Evolutionary conservation across 1,140 invertebrate genomes (phyloP), one percentile per base, ranked within the genome.

Genomic region (honey bee (Apis mellifera)): DNA sequence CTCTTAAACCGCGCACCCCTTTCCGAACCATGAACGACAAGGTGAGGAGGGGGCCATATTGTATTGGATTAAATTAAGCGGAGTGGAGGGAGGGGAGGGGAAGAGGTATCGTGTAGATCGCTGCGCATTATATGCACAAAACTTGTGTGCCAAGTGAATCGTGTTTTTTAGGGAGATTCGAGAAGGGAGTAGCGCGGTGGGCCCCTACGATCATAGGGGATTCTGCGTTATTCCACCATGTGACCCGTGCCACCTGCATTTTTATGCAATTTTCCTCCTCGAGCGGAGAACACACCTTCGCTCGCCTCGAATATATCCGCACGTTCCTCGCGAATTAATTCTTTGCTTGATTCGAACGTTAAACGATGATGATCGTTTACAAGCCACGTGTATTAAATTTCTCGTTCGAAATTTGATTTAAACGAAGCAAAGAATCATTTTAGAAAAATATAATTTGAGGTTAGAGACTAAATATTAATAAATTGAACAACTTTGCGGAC

Each of bases 21-120:
- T 80, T 23, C 78, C 32, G 32, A 32, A n/a, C 70, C 64, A 32
- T 54, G 68, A 57, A 54, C 77, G 59, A 71, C 84, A 78, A 69
- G 83, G 85, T 78, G 78, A 89, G 86, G 32, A 42, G 88, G 87
- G 90, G 87, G 86, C 90, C 93, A 94, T 93, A 94, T 93, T 93
- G 90, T 93, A 93, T 93, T 93, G 92, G 92, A 93, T 94, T 94
- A 93, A 94, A 93, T 93, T 93, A 93, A 93, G 89, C 90, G 86
- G 78, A 81, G 21, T 17, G 15, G 88, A 65, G 83, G 85, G 71
- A 73, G 89, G 86, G 86, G 21, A 89, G n/a, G n/a, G n/a, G n/a
- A n/a, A n/a, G n/a, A n/a, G n/a, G n/a, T n/a, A n/a, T 74, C 73
- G 78, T 90, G 75, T 81, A 71, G 80, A 81, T 83, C 32, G 89